Evolutionary conservation across 2,797 vertebrate species (phyloP), one percentile per base, ranked within the genome.

Genomic region (Melanotaenia pygmaea): DNA sequence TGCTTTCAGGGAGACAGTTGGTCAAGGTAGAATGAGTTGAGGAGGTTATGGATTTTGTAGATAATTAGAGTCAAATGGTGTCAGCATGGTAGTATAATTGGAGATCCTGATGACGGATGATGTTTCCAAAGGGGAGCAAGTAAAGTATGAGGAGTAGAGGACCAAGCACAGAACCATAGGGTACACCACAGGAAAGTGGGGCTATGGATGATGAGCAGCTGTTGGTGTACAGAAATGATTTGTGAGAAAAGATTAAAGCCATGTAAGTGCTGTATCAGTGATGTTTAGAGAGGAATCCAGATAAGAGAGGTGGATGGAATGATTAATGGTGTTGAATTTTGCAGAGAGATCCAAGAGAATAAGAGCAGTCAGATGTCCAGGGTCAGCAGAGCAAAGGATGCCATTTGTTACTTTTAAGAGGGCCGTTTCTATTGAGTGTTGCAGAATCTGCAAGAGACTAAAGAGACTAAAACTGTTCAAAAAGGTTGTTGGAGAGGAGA

Each of bases 211-310:
- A 63, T 11, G n/a, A 5, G 20, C 7, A 24, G n/a, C 13, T 57
- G 9, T 62, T 67, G 26, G 43, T 67, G 32, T 1, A 6, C 18
- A 45, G 30, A 32, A 69, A 56, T 20, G 14, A 43, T 56, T 70
- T n/a, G 43, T 34, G 22, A 59, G 47, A 14, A 32, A 47, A 45
- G 50, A 64, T 22, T 6, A 64, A 16, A 60, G 4, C 65, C 26
- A 60, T 34, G 56, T 26, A 38, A 74, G 59, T 22, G 35, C 51
- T 38, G 22, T 45, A 8, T 35, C 12, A 1, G 72, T 59, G 53
- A 75, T 37, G 45, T 57, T 62, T 38, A 51, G 16, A 26, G 8
- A 59, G 24, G 50, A 76, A 13, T 61, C 22, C 5, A 63, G 30
- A 22, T 2, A 0, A 16, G 2, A 32, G 34, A 60, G 22, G 28